These are phyloP conservation scores for Eupleurogrammus muticus DNA, from an alignment of 2,797 vertebrate species.

Conservation along the genomic window DNA sequence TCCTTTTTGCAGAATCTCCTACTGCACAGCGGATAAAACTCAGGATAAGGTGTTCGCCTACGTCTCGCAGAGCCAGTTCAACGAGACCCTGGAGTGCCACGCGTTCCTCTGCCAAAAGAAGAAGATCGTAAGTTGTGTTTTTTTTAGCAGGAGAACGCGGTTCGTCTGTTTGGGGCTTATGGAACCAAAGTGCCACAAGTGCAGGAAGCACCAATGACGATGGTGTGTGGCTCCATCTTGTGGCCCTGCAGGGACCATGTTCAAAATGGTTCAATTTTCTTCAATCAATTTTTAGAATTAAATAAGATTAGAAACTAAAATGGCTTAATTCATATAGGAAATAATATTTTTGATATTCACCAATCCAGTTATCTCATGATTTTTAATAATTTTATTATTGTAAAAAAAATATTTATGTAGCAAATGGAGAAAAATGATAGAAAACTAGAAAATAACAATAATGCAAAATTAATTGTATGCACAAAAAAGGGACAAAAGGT, in stretches of 20 bases:
- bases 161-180: conserved; percentile 2
- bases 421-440: too few relatives aligned
- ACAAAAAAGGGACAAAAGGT: too few relatives aligned
- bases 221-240: conserved; percentile 69
- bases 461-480: too few relatives aligned
- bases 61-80: conserved; percentile 91
- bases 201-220: background rate
- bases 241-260: conserved; percentile 41
- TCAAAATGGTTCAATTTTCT: background rate
- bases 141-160: background rate
- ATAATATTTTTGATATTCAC: background rate
- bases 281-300: background rate
- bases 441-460: too few relatives aligned
- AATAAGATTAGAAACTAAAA: background rate
- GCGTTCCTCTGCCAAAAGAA: conserved; percentile 94
- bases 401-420: too few relatives aligned
- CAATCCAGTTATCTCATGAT: too few relatives aligned
- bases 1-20: conserved; percentile 88
- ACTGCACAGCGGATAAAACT: conserved; percentile 95
- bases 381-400: too few relatives aligned
- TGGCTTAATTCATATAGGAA: background rate
- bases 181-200: background rate
- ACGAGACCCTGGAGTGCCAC: conserved; percentile 91
- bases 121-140: conserved; percentile 88
- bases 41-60: conserved; percentile 96